Percentiles rank a stretch among this genome's conserved stretches.
phyloP scores from a whole-genome alignment of 2,888 invertebrate species.

The Petrolisthes cinctipes region DNA sequence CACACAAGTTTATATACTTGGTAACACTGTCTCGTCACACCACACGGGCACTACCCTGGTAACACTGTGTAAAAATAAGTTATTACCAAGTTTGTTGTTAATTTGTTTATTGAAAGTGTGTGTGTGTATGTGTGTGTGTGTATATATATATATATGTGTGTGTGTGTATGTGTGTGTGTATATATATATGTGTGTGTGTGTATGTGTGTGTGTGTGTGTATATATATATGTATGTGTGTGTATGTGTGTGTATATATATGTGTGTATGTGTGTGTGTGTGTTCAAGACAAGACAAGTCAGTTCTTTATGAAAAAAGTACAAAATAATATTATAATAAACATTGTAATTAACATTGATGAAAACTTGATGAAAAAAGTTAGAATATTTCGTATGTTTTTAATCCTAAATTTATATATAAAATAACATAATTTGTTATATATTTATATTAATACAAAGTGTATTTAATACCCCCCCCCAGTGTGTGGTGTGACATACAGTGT shows the following conservation, averaged over 20 bases:
- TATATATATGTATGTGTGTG: neutral
- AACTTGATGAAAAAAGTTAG: too few relatives aligned
- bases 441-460: too few relatives aligned
- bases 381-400: too few relatives aligned
- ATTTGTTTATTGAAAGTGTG: too few relatives aligned
- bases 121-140: neutral
- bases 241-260: conserved; percentile 3
- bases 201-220: neutral
- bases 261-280: neutral
- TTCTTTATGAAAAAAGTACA: too few relatives aligned
- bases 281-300: too few relatives aligned
- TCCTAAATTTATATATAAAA: too few relatives aligned
- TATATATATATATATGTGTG: neutral
- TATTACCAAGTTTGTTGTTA: neutral
- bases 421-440: too few relatives aligned
- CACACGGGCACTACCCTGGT: neutral
- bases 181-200: neutral
- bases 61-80: neutral
- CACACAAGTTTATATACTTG: too few relatives aligned
- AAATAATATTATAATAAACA: too few relatives aligned
- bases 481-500: conserved; percentile 17
- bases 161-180: neutral
- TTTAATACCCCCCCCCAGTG: too few relatives aligned
- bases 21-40: neutral
- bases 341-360: too few relatives aligned